Evolutionary conservation across 2,888 invertebrate genomes (phyloP), one percentile per base, ranked within the genome.

Genomic region (Halictus quadricinctus): DNA sequence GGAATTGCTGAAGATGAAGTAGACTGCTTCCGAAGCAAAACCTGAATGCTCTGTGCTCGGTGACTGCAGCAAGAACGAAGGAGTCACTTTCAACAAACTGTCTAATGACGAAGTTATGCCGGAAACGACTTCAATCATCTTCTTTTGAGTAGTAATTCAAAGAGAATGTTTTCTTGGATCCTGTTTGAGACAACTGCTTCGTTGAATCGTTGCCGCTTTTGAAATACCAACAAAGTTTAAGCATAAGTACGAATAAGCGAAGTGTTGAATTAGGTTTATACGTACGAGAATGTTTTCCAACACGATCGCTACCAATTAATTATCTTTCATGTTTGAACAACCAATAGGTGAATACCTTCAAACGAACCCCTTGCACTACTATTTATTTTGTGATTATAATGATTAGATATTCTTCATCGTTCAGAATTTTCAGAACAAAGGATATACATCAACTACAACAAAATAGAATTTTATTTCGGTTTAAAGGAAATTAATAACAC

Each of bases 1-100:
- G 58, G 58, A 21, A 58, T 58, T 58, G 58, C 58, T 58, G n/a
- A n/a, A 58, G n/a, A 58, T 58, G n/a, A 58, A n/a, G 58, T 58
- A 58, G 58, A 58, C n/a, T 58, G 58, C 58, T 58, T 58, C n/a
- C 1, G n/a, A 58, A n/a, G 58, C 58, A 58, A 58, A 58, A n/a
- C 58, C n/a, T 58, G 58, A 58, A 58, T n/a, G 58, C 4, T 58
- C 10, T 58, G n/a, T 58, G 58, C 12, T 25, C 12, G 58, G 3
- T 58, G n/a, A n/a, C 58, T 58, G n/a, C 8, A 54, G 54, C 10
- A 54, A 21, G 54, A 54, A 21, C 18, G 21, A 54, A 54, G 54
- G 21, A 54, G 54, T 54, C 21, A 58, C n/a, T 58, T n/a, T 58
- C 12, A n/a, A 58, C 58, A 12, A n/a, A n/a, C 58, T n/a, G n/a